These are phyloP conservation scores for Dynastes hyllus DNA, from an alignment of 2,888 invertebrate species.

Conservation along the genomic window DNA sequence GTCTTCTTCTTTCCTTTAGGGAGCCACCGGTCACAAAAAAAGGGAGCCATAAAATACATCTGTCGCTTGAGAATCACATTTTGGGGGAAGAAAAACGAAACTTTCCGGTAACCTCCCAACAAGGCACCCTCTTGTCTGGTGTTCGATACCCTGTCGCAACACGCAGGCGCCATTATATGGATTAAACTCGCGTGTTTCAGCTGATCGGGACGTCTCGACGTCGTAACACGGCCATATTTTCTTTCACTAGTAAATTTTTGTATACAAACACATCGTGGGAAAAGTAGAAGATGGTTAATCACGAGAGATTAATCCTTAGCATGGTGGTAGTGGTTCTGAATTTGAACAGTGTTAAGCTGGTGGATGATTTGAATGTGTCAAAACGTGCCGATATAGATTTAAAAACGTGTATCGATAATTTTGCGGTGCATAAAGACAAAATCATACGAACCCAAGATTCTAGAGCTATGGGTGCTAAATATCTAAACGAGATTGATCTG, in stretches of 20 bases:
- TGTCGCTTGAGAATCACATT: slow-evolving; percentile 3
- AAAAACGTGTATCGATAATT: slow-evolving; percentile 82
- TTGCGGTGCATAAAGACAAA: slow-evolving; percentile 90
- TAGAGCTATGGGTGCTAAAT: slow-evolving; percentile 89
- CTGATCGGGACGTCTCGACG: slow-evolving; percentile 43
- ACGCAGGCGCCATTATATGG: slow-evolving; percentile 50
- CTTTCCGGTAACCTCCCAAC: not conserved
- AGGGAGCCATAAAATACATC: slow-evolving; percentile 21
- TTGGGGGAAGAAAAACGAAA: not conserved
- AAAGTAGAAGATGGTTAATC: not conserved
- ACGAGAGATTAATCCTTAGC: not conserved
- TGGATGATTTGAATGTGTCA: slow-evolving; percentile 33
- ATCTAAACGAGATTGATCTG: slow-evolving; percentile 88
- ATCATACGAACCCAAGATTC: slow-evolving; percentile 95
- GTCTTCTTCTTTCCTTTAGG: not conserved
- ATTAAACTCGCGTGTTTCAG: slow-evolving; percentile 35
- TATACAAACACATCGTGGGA: slow-evolving; percentile 42
- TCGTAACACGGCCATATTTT: slow-evolving; percentile 17
- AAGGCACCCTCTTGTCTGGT: slow-evolving; percentile 47
- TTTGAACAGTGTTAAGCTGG: slow-evolving; percentile 18
- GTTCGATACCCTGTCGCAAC: not conserved
- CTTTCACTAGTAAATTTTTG: slow-evolving; percentile 35
- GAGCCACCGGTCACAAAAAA: not conserved
- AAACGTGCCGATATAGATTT: slow-evolving; percentile 75
- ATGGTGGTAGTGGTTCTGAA: slow-evolving; percentile 14